A percentile compares a stretch with the other conserved stretches of the same genome.
Conservation (phyloP, 1,140 invertebrate species). For the Eumeta japonica region DNA sequence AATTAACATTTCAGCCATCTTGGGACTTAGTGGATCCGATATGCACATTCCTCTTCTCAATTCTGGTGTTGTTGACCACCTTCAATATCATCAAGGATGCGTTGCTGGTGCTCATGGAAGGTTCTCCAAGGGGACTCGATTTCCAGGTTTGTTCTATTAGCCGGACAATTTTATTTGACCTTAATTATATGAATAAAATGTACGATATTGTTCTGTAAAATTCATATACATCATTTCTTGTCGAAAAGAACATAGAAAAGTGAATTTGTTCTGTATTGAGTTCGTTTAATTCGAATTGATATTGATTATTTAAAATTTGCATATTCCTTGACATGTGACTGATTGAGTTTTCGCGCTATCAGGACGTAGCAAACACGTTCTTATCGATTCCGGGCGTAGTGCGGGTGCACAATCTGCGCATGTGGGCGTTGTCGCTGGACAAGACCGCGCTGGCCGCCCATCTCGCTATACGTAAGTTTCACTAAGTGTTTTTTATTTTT, state of each 20-base stretch:
- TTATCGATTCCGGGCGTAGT: slow-evolving; percentile 85
- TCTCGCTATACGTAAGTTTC: slow-evolving; percentile 81
- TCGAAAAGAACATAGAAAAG: not conserved
- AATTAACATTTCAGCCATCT: slow-evolving; percentile 67
- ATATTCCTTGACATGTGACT: not conserved
- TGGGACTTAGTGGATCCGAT: slow-evolving; percentile 95
- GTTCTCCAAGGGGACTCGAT: slow-evolving; percentile 84
- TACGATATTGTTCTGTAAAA: too few relatives aligned
- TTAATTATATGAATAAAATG: not conserved
- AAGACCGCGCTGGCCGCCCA: slow-evolving; percentile 93
- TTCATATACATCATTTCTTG: not conserved
- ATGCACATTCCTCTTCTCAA: slow-evolving; percentile 96
- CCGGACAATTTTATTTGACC: not conserved
- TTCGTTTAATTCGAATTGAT: not conserved
- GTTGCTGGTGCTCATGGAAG: slow-evolving; percentile 90
- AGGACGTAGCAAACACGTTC: slow-evolving; percentile 80
- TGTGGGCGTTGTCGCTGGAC: slow-evolving; percentile 95
- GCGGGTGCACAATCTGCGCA: slow-evolving; percentile 91
- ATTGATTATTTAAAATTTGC: not conserved
- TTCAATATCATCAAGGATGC: slow-evolving; percentile 92
- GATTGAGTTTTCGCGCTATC: slow-evolving; percentile 6
- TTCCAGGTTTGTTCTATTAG: too few relatives aligned
- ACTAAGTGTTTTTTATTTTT: too few relatives aligned
- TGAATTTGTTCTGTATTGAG: too few relatives aligned
- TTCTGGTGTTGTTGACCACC: slow-evolving; percentile 94